These are phyloP conservation scores for Strix aluco DNA, from an alignment of 2,113 vertebrate genomes.

Conservation along the genomic window DNA sequence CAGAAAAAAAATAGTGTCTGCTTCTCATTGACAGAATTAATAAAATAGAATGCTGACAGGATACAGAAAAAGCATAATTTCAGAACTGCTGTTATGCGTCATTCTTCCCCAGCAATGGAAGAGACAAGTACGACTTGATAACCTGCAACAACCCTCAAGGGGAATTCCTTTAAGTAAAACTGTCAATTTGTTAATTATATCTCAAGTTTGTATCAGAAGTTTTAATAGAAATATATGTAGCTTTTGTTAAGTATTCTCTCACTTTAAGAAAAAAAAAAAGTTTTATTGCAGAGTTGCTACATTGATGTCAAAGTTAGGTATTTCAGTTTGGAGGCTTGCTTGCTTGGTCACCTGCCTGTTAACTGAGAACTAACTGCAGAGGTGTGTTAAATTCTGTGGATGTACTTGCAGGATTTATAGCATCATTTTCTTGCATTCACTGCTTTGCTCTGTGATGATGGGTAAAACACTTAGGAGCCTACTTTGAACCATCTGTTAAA, in stretches of 20 bases:
- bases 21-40: slow-evolving; percentile 41
- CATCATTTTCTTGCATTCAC: not conserved
- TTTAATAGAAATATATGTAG: not conserved
- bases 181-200: not conserved
- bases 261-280: not conserved
- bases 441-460: not conserved
- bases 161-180: slow-evolving; percentile 12
- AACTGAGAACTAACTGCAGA: not conserved
- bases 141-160: not conserved
- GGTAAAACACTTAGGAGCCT: not conserved
- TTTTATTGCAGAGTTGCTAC: not conserved
- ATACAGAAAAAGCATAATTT: slow-evolving; percentile 1
- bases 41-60: not conserved
- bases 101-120: not conserved
- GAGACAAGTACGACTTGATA: not conserved
- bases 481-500: not conserved
- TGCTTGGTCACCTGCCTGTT: not conserved
- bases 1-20: not conserved
- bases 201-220: not conserved
- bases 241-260: not conserved
- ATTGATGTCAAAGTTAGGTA: not conserved
- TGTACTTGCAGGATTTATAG: not conserved
- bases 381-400: not conserved
- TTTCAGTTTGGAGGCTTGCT: not conserved
- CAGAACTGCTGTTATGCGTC: not conserved